Evolutionary conservation across 64 coral and sea anemone genomes (phyloP).

Genomic region (Montipora efflorescens): DNA sequence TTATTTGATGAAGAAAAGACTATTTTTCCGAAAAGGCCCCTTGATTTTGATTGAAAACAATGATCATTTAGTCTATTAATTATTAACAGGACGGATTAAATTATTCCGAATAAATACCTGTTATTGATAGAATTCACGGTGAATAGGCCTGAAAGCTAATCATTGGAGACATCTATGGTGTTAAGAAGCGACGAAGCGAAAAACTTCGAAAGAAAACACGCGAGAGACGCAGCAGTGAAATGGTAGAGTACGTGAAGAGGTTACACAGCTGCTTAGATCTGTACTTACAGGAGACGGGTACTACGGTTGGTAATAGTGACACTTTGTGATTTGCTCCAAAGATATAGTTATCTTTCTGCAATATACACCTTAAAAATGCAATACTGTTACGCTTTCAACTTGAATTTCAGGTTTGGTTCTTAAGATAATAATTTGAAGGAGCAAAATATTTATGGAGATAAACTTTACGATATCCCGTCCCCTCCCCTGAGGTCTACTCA

Average conservation of each 20-base stretch:
- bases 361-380: too few relatives aligned
- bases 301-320: not conserved
- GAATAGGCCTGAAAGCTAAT: not conserved
- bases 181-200: too few relatives aligned
- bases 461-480: not conserved
- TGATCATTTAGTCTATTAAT: not conserved
- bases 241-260: not conserved
- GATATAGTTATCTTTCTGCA: too few relatives aligned
- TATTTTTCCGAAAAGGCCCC: too few relatives aligned
- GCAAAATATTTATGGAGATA: too few relatives aligned
- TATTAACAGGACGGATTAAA: not conserved
- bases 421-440: too few relatives aligned
- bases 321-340: not conserved
- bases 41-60: not conserved
- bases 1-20: too few relatives aligned
- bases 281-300: not conserved
- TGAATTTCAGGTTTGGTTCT: too few relatives aligned
- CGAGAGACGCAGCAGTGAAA: not conserved
- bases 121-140: not conserved
- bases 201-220: too few relatives aligned
- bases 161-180: not conserved
- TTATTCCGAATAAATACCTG: conserved; percentile 14
- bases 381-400: too few relatives aligned
- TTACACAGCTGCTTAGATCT: not conserved
- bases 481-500: not conserved